phyloP scores from a whole-genome alignment of 2,797 vertebrate genomes.

The Xenopus petersii region DNA sequence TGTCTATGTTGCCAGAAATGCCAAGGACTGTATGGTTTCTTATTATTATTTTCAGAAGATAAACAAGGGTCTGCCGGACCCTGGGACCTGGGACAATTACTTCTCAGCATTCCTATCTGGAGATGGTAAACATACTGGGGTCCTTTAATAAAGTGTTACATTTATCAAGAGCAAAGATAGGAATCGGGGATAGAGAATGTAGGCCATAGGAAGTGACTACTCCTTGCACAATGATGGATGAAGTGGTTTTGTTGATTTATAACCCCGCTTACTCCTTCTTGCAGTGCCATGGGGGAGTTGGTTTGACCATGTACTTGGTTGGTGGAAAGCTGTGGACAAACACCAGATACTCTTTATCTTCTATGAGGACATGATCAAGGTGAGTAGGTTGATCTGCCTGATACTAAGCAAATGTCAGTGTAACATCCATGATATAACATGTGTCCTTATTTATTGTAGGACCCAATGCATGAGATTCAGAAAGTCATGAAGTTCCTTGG shows the following conservation, averaged over 20 bases:
- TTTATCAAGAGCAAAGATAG: not conserved
- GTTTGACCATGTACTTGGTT: constrained; percentile 42
- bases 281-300: constrained; percentile 33
- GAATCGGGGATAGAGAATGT: too few relatives aligned
- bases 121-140: constrained; percentile 45
- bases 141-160: too few relatives aligned
- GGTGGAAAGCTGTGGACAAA: constrained; percentile 35
- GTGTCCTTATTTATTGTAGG: constrained; percentile 17
- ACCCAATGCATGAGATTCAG: constrained; percentile 32
- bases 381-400: not conserved
- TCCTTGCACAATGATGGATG: too few relatives aligned
- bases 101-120: constrained; percentile 59
- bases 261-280: not conserved
- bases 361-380: constrained; percentile 45
- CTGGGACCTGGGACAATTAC: constrained; percentile 51
- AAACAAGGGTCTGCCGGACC: constrained; percentile 55
- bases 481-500: constrained; percentile 40
- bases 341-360: constrained; percentile 38
- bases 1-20: constrained; percentile 57
- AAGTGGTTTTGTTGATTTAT: not conserved
- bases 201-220: too few relatives aligned
- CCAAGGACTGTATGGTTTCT: constrained; percentile 57
- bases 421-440: too few relatives aligned
- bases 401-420: too few relatives aligned
- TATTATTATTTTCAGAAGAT: constrained; percentile 61